phyloP scores from a whole-genome alignment of 2,113 vertebrate species.

The Cichladusa arquata region DNA sequence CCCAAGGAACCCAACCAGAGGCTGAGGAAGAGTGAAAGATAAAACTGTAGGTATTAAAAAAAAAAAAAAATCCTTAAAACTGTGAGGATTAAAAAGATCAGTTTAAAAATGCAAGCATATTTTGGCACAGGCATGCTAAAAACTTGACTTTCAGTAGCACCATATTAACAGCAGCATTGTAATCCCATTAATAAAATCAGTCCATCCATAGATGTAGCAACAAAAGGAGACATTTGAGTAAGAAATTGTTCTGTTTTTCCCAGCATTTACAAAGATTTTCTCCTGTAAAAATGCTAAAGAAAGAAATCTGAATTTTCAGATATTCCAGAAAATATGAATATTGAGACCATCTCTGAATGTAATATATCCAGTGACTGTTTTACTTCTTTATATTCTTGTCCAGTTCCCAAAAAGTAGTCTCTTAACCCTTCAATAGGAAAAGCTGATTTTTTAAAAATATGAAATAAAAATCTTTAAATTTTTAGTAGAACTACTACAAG shows the following conservation, averaged over 20 bases:
- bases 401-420: neutral
- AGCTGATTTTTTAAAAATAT: neutral
- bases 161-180: neutral
- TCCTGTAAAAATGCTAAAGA: neutral
- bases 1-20: neutral
- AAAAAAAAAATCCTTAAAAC: neutral
- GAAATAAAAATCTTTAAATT: neutral
- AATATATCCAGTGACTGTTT: neutral
- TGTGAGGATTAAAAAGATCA: neutral
- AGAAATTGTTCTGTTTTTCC: neutral
- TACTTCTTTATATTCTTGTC: neutral
- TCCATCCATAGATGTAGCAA: neutral
- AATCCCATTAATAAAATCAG: neutral
- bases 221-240: neutral
- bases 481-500: neutral
- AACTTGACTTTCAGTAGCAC: neutral
- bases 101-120: neutral
- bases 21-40: neutral
- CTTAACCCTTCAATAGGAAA: neutral
- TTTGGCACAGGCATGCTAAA: neutral
- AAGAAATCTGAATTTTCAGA: neutral
- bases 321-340: neutral
- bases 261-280: neutral
- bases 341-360: neutral
- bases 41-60: neutral